These are phyloP conservation scores for Sesamia nonagrioides DNA, from an alignment of 1,140 invertebrate genomes.

Conservation along the genomic window DNA sequence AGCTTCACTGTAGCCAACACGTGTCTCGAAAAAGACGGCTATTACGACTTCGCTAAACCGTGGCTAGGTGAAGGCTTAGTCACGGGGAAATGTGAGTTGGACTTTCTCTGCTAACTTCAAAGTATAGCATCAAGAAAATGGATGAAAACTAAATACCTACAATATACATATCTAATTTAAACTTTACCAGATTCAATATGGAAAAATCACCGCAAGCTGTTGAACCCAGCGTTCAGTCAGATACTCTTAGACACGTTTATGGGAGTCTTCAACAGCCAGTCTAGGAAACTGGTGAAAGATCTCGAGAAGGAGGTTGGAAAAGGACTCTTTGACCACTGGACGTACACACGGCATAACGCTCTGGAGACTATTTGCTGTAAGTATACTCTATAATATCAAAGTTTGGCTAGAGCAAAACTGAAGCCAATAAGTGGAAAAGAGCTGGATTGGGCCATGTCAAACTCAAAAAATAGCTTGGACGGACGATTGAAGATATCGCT, in stretches of 20 bases:
- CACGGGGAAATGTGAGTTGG: conserved; percentile 66
- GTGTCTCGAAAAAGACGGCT: conserved; percentile 67
- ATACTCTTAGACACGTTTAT: conserved; percentile 95
- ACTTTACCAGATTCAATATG: conserved; percentile 60
- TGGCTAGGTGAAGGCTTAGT: conserved; percentile 74
- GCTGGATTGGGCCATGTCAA: too few species aligned
- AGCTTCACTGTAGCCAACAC: conserved; percentile 66
- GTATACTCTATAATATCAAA: conserved; percentile 62
- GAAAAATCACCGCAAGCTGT: conserved; percentile 87
- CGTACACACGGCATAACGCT: conserved; percentile 92
- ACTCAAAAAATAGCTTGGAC: too few species aligned
- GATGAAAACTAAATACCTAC: too few species aligned
- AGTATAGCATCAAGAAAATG: too few species aligned
- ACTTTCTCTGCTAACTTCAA: background rate
- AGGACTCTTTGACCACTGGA: conserved; percentile 91
- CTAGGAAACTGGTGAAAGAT: conserved; percentile 90
- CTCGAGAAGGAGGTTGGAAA: conserved; percentile 89
- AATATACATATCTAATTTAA: too few species aligned
- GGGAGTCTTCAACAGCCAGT: conserved; percentile 94
- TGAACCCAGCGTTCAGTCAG: conserved; percentile 97
- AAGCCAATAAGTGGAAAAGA: too few species aligned
- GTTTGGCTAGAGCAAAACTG: background rate
- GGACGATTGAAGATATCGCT: too few species aligned
- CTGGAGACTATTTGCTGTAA: conserved; percentile 95
- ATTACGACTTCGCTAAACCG: conserved; percentile 71